Evolutionary conservation across 2,113 vertebrate species (phyloP).

Genomic region (Gambusia affinis): DNA sequence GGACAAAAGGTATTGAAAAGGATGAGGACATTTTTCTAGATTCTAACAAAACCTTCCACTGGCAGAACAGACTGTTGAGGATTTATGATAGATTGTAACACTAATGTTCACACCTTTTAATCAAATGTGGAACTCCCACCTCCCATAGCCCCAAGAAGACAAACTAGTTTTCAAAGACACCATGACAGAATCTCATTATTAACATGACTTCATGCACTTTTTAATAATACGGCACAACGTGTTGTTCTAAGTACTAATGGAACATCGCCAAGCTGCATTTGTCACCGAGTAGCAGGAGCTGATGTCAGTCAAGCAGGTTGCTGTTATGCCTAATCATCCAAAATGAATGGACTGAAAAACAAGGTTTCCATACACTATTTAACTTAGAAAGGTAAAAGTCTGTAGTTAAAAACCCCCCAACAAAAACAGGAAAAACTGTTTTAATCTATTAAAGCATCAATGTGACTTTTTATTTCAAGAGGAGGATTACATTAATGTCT

Average conservation of each 20-base stretch:
- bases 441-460: background rate
- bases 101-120: background rate
- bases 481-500: background rate
- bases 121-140: background rate
- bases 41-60: background rate
- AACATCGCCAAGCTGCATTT: background rate
- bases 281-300: background rate
- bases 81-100: background rate
- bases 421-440: too few species aligned
- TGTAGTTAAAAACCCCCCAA: background rate
- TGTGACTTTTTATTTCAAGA: background rate
- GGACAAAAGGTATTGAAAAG: background rate
- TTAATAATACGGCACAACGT: background rate
- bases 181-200: background rate
- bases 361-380: background rate
- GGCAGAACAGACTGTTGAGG: background rate
- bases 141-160: background rate
- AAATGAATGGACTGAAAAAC: background rate
- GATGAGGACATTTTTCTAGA: background rate
- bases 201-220: background rate
- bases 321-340: background rate
- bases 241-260: background rate
- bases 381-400: background rate
- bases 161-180: background rate
- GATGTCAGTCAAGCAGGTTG: background rate